Base-by-base conservation (phyloP, 1,140 invertebrate genomes). In the Proctacanthus coquilletti region DNA sequence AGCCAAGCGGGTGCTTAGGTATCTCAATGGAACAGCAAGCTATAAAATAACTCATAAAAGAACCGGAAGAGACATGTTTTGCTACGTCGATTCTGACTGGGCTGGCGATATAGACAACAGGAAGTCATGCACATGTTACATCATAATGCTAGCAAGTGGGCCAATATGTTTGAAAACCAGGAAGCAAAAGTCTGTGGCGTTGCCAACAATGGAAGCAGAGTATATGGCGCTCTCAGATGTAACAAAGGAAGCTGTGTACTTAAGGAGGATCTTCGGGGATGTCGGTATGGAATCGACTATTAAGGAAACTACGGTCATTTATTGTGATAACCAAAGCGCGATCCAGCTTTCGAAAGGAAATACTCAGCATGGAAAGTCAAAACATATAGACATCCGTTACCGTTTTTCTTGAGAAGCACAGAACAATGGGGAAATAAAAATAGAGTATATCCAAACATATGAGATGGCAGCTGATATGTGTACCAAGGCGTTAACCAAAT, bases 161-260 rank as follows among this genome's bases (percentile, higher is more conserved):
- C 4, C 33, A 6, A 18, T 34, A 10, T 8, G 6, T 14, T 33
- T 11, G 31, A 36, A 14, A 10, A 41, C 43, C 5, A 30, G 38
- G 8, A 54, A 53, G 30, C 53, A 53, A 34, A 40, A 39, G 2
- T 36, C 36, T 3, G 45, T 50, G 0, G 39, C 50, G 9, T 38
- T 48, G 29, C 50, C 45, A 5, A 46, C 44, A 0, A 62, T 54
- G 6, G 62, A 68, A 45, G 52, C 62, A n/a, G 63, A 67, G 39
- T 54, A 47, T 46, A 27, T 59, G 5, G 49, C 54, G 23, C 46
- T 45, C 8, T 43, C 45, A 46, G 48, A 50, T 38, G 47, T 43
- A n/a, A 36, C 46, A 8, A 55, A 55, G 42, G 47, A 60, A 35
- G 27, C 36, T 11, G 42, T 47, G 14, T 53, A 41, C 40, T 52